Conservation (phyloP, 2,797 vertebrate genomes). For the Gambelia wislizenii region DNA sequence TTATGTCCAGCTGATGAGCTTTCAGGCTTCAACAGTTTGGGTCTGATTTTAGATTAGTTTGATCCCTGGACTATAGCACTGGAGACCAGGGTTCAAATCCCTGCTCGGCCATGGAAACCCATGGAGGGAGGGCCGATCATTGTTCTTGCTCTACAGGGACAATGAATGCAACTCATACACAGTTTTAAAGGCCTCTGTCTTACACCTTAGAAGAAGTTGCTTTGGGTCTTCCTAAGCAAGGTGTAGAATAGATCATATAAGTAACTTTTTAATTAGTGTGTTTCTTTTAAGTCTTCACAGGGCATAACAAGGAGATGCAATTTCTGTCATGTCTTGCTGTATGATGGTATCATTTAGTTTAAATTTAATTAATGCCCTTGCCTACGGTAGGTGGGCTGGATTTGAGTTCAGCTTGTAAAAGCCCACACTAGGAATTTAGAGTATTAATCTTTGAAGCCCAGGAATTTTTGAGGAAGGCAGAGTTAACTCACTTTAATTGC, state of each 20-base stretch:
- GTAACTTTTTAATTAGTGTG: not conserved
- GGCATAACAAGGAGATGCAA: not conserved
- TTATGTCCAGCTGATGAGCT: not conserved
- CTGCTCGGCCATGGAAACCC: not conserved
- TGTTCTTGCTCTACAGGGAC: not conserved
- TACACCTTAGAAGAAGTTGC: not conserved
- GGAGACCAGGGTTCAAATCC: no score
- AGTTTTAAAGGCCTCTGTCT: not conserved
- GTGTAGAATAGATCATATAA: not conserved
- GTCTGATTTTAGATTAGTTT: not conserved
- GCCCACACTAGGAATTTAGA: not conserved
- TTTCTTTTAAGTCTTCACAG: not conserved
- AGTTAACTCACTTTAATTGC: not conserved
- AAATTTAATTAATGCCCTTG: conserved; percentile 13
- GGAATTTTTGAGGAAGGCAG: not conserved
- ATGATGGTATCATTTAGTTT: not conserved
- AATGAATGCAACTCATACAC: not conserved
- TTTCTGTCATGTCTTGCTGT: not conserved
- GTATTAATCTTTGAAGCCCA: conserved; percentile 5
- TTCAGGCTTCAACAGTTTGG: not conserved
- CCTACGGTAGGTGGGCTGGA: conserved; percentile 1
- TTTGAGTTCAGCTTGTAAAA: conserved; percentile 22
- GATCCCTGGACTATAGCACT: no score
- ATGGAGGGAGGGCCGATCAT: no score
- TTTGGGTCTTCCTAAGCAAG: not conserved